Base-by-base conservation (phyloP, 2,113 vertebrate genomes). In the Machaerirhynchus nigripectus region DNA sequence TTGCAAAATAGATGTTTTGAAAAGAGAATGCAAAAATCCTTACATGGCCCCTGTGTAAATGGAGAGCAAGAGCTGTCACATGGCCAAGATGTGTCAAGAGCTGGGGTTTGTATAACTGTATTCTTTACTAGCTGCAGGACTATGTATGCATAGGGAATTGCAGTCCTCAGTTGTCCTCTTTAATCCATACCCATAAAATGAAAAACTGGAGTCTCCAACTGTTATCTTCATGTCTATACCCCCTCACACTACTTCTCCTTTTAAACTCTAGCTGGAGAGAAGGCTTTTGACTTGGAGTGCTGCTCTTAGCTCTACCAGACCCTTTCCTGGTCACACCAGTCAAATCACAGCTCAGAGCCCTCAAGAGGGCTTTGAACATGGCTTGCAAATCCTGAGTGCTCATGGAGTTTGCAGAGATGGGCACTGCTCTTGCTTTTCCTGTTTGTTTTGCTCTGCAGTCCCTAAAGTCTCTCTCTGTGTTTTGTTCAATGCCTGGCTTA, bases 1-100 rank as follows among this genome's bases (percentile, higher is more conserved):
- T 40, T 86, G 73, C 56, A 92, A 93, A 96, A 81, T n/a, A 86
- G 42, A 52, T 81, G 52, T 70, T 92, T 84, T 89, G 71, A 86
- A 61, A 94, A 89, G 9, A 33, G 16, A 31, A 33, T 67, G 42
- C 14, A 84, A 81, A 95, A 95, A 91, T 75, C 26, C 28, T 70
- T 81, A n/a, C 3, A 4, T 46, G 42, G 42, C 13, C 35, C 9
- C 9, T 17, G n/a, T 33, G n/a, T 26, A 84, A 87, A 70, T 17
- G 60, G 42, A 84, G 55, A 84, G 39, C 59, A 91, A 59, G 55
- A 89, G 35, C 50, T 91, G 60, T 46, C 47, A 46, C 30, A 55
- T 23, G 52, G 47, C 42, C 21, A 81, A 42, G 33, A 31, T 1
- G 0, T 69, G 26, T 37, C 46, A 78, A 74, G 27, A 1, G 3